Percentiles rank a stretch among this genome's conserved stretches.
Evolutionary conservation across 1,140 invertebrate species (phyloP).

Genomic region (Zaprionus kolodkinae): DNA sequence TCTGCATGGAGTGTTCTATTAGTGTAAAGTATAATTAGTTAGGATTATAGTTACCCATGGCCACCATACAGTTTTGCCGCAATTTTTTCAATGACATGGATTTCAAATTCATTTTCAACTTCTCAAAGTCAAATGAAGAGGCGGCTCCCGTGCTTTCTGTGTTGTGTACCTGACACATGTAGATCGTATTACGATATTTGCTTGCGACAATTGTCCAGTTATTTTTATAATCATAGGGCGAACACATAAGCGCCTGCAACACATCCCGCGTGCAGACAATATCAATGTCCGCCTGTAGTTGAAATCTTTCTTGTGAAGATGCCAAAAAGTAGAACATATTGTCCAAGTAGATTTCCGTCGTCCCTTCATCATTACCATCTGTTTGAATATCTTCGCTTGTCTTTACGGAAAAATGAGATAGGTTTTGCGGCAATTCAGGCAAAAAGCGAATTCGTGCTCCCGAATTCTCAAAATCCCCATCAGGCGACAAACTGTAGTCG

Average conservation of each 20-base stretch:
- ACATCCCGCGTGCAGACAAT: constrained; percentile 55
- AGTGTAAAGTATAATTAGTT: background rate
- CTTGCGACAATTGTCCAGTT: constrained; percentile 51
- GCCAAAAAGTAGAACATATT: constrained; percentile 50
- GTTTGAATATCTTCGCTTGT: background rate
- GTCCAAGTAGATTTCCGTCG: constrained; percentile 21
- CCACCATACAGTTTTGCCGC: constrained; percentile 31
- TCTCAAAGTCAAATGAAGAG: constrained; percentile 11
- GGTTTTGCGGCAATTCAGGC: background rate
- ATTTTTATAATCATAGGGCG: constrained; percentile 49
- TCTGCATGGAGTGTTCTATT: constrained; percentile 15
- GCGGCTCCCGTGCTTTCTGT: background rate
- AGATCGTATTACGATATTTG: constrained; percentile 53
- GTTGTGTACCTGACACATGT: constrained; percentile 39
- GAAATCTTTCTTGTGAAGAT: background rate
- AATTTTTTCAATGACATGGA: constrained; percentile 32
- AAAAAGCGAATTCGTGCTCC: constrained; percentile 23
- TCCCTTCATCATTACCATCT: background rate
- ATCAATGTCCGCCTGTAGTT: constrained; percentile 21
- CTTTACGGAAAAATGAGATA: constrained; percentile 33
- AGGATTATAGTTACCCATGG: background rate
- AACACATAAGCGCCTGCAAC: constrained; percentile 51
- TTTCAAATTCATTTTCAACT: background rate
- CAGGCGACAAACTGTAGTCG: constrained; percentile 44
- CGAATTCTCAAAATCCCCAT: constrained; percentile 34